Evolutionary conservation across 1,140 invertebrate species (phyloP).

Genomic region (Eubasilissa regina): DNA sequence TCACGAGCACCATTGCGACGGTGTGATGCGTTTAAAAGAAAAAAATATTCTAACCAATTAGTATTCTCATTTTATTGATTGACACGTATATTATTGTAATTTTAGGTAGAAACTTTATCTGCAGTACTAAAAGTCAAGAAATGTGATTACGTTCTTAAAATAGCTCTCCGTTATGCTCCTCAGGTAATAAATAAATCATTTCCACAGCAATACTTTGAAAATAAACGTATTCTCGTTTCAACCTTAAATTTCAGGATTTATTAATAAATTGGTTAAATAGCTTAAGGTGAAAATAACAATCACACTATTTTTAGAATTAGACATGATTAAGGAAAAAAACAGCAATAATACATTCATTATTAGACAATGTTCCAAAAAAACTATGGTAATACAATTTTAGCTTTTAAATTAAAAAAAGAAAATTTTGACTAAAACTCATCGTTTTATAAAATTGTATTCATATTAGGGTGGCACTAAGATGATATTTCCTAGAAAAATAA

Average conservation of each 20-base stretch:
- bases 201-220: slow-evolving; percentile 10
- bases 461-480: slow-evolving; percentile 11
- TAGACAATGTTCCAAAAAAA: slow-evolving; percentile 1
- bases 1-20: slow-evolving; percentile 35
- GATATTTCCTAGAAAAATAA: slow-evolving; percentile 39
- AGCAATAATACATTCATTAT: slow-evolving; percentile 8
- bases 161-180: neutral
- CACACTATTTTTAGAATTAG: neutral
- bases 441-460: neutral
- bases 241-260: neutral
- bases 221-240: neutral
- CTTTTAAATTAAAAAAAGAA: neutral
- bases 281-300: neutral
- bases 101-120: no score
- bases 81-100: slow-evolving; percentile 9
- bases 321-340: slow-evolving; percentile 2
- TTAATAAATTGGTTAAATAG: neutral
- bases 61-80: slow-evolving; percentile 56
- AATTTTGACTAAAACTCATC: neutral
- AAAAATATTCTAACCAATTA: slow-evolving; percentile 41
- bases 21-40: slow-evolving; percentile 29
- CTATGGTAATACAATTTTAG: neutral
- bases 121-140: neutral
- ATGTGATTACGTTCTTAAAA: slow-evolving; percentile 3
- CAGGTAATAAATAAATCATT: neutral